phyloP scores from a whole-genome alignment of 2,888 invertebrate species.

The Asteroscopus sphinx region DNA sequence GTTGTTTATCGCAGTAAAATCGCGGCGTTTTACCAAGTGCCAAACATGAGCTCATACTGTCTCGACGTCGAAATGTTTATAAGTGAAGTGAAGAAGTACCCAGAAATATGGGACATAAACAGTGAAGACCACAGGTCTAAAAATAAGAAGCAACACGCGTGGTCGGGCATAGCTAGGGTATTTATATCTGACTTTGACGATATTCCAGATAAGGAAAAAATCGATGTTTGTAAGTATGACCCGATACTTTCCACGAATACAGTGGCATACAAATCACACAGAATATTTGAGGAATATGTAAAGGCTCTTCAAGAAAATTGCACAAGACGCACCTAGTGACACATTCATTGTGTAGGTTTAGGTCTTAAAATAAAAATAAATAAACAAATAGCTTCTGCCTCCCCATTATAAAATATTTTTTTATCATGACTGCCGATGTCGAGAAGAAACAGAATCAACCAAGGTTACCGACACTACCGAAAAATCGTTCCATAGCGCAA shows the following conservation, averaged over 20 bases:
- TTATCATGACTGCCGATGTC: too few relatives aligned
- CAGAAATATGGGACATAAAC: conserved; percentile 75
- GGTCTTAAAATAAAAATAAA: neutral
- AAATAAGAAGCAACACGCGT: conserved; percentile 71
- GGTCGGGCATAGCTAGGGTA: conserved; percentile 72
- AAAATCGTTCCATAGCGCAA: neutral
- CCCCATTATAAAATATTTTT: too few relatives aligned
- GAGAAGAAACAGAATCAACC: too few relatives aligned
- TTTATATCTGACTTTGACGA: conserved; percentile 75
- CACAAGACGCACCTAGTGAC: conserved; percentile 36
- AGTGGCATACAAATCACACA: conserved; percentile 24
- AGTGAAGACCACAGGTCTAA: conserved; percentile 69
- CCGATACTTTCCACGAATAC: conserved; percentile 15
- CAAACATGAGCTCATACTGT: conserved; percentile 63
- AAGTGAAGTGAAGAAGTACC: conserved; percentile 76
- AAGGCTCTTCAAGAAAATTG: conserved; percentile 23
- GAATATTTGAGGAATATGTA: too few relatives aligned
- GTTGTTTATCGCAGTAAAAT: conserved; percentile 59
- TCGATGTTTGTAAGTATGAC: conserved; percentile 76
- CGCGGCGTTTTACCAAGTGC: conserved; percentile 54
- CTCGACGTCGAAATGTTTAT: conserved; percentile 78
- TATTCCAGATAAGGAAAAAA: conserved; percentile 68
- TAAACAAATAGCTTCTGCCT: too few relatives aligned
- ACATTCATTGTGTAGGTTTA: conserved; percentile 12
- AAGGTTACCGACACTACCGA: too few relatives aligned